Evolutionary conservation across 2,888 invertebrate genomes (phyloP).

Genomic region (Pardosa pseudoannulata): DNA sequence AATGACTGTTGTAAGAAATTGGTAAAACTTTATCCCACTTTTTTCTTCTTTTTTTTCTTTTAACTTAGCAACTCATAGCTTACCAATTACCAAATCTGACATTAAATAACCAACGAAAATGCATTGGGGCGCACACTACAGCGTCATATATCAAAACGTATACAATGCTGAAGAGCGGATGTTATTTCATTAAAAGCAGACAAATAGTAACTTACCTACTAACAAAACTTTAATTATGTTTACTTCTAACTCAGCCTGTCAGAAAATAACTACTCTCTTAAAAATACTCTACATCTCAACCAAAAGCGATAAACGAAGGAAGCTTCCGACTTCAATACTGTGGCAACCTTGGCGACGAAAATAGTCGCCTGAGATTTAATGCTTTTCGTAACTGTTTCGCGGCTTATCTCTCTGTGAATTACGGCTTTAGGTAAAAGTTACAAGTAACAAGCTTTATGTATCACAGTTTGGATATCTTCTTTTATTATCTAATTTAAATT

Average conservation of each 20-base stretch:
- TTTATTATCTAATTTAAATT: too few species aligned
- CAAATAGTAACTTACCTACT: background rate
- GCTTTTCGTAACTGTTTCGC: too few species aligned
- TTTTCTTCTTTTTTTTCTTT: background rate
- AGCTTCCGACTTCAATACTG: background rate
- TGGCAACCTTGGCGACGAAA: slow-evolving; percentile 9
- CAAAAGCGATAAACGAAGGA: slow-evolving; percentile 6
- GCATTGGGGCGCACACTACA: slow-evolving; percentile 1
- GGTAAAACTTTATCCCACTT: too few species aligned
- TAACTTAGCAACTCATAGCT: background rate
- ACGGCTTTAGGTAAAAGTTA: too few species aligned
- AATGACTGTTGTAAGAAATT: background rate
- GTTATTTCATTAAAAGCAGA: background rate
- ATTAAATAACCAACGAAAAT: background rate
- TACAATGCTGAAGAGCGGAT: background rate
- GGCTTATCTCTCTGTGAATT: too few species aligned
- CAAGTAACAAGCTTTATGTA: too few species aligned
- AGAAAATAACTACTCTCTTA: slow-evolving; percentile 3
- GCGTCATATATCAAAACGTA: slow-evolving; percentile 9
- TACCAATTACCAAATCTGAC: background rate
- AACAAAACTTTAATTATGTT: slow-evolving; percentile 5
- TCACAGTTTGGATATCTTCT: too few species aligned
- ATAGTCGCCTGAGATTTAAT: background rate
- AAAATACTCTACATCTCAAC: slow-evolving; percentile 9
- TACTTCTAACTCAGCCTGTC: background rate